Evolutionary conservation across 2,113 vertebrate genomes (phyloP).

Genomic region (Scolopax mira): DNA sequence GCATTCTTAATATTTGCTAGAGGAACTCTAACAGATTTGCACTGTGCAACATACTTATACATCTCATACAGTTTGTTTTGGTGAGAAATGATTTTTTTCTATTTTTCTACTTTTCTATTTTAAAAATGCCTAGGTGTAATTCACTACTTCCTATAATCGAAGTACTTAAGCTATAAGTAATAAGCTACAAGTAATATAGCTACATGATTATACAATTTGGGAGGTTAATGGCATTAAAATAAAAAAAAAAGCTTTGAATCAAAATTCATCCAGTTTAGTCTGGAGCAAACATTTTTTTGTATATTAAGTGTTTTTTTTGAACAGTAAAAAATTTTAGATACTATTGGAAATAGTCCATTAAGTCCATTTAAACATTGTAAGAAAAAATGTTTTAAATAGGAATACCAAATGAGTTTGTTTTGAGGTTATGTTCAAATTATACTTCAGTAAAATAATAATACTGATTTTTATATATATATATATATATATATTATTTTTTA

Average conservation of each 20-base stretch:
- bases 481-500: not conserved
- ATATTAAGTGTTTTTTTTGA: not conserved
- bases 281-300: not conserved
- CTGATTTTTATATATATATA: not conserved
- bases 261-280: not conserved
- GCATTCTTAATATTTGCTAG: not conserved
- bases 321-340: not conserved
- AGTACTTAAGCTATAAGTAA: not conserved
- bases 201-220: not conserved
- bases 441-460: not conserved
- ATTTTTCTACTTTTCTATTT: not conserved
- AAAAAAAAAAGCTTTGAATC: not conserved
- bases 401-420: not conserved
- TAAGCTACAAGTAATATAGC: not conserved
- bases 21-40: not conserved
- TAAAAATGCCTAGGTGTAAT: not conserved
- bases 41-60: not conserved
- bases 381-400: not conserved
- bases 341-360: not conserved
- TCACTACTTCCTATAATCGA: not conserved
- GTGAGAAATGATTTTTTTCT: too few relatives aligned
- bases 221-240: not conserved
- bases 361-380: not conserved
- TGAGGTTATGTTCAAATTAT: not conserved
- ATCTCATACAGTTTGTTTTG: not conserved